Base-by-base conservation (phyloP, 2,888 invertebrate species). In the Trissonchulus sp. region DNA sequence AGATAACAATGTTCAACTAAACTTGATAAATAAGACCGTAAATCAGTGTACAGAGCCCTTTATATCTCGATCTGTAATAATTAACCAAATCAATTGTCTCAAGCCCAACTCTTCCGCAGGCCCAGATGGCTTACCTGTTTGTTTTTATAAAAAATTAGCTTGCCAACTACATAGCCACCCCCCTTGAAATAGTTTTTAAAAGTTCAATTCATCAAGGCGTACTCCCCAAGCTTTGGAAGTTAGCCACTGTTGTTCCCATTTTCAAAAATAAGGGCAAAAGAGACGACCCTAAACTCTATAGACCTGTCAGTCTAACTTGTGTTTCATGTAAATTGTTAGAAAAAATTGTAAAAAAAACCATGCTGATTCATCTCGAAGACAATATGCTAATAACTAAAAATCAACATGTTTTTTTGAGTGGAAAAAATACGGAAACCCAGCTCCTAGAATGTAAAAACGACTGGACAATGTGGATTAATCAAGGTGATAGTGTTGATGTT, bases 221-320 rank as follows among this genome's bases (percentile, higher is more conserved):
- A 18, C 8, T 71, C 3, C 71, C 71, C 15, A 8, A 15, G 8
- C 18, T 71, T 34, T 71, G 71, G 71, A 37, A n/a, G 8, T n/a
- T 23, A 3, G 71, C 71, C 15, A 15, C 18, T 38, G 38, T 71
- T 23, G 30, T 71, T 28, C 34, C 71, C 18, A 33, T 71, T 30
- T 71, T 34, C 15, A 71, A 71, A 71, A 71, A 71, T 8, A 34
- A 30, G 8, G 71, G 33, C 30, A 8, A 18, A 8, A 8, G 31
- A 71, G 15, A 8, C 8, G n/a, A n/a, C 8, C 8, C 15, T 33
- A 71, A 71, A n/a, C n/a, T n/a, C 33, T 71, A 71, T 34, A 8
- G 71, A 23, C 71, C 71, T 8, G 28, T 71, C 33, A 30, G 31
- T 35, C 71, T 71, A n/a, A n/a, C n/a, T 71, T 71, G 71, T 71